These are phyloP conservation scores for Taeniopygia guttata DNA, from an alignment of 2,797 vertebrate species.

Conservation along the genomic window DNA sequence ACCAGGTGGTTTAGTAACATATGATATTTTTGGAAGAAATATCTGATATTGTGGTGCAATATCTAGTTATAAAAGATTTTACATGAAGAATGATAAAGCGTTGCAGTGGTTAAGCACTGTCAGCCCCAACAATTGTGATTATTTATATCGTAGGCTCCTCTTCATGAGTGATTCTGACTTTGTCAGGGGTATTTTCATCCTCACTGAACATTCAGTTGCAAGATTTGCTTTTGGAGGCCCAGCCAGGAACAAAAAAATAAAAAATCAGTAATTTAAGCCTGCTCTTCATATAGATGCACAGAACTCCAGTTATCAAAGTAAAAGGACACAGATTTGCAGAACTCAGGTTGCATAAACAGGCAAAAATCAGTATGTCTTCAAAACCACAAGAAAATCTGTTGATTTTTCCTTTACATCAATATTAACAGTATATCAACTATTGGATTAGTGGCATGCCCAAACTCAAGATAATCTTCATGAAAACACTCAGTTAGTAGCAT, in stretches of 20 bases:
- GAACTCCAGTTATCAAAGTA: neutral
- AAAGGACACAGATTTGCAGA: neutral
- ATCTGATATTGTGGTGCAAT: neutral
- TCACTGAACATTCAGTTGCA: neutral
- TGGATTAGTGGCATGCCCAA: neutral
- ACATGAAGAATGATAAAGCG: neutral
- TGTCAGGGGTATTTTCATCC: neutral
- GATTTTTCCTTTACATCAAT: neutral
- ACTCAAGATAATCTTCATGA: neutral
- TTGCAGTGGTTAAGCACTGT: neutral
- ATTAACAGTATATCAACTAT: neutral
- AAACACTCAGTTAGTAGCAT: neutral
- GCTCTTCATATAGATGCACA: neutral
- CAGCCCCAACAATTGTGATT: neutral
- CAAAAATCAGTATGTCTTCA: neutral
- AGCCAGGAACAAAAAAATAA: neutral
- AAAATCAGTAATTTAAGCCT: neutral
- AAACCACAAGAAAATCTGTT: neutral
- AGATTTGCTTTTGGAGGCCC: neutral
- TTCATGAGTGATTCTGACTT: neutral
- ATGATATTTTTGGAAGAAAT: neutral
- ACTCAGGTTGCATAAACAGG: neutral
- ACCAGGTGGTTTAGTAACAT: neutral
- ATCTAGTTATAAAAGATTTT: neutral
- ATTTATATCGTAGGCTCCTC: neutral